Conservation (phyloP, 2,888 invertebrate genomes). For the Drosophila ochracea region DNA sequence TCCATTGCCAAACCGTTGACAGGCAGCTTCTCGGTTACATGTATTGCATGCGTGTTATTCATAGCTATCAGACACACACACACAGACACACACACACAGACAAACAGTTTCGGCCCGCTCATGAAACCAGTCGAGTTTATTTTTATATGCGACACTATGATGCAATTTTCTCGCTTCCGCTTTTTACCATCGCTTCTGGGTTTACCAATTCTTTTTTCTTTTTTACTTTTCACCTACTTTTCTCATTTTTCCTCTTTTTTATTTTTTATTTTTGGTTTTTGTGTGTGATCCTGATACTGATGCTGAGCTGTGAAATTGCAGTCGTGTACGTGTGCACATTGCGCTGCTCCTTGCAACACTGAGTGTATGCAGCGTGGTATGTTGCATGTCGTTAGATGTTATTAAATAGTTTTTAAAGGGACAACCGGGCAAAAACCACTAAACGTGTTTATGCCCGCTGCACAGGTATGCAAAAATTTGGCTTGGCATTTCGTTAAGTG, state of each 20-base stretch:
- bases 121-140: conserved; percentile 74
- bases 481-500: conserved; percentile 7
- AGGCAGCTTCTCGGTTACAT: conserved; percentile 51
- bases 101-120: conserved; percentile 29
- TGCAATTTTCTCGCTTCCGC: conserved; percentile 78
- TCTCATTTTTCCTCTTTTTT: conserved; percentile 10
- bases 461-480: conserved; percentile 23
- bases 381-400: conserved; percentile 43
- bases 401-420: conserved; percentile 54
- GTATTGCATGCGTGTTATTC: conserved; percentile 76
- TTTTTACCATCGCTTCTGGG: conserved; percentile 49
- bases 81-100: conserved; percentile 4
- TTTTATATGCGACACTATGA: conserved; percentile 80
- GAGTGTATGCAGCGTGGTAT: conserved; percentile 1
- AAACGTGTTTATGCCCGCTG: conserved; percentile 30
- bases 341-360: conserved; percentile 3
- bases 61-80: conserved; percentile 64
- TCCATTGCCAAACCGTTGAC: conserved; percentile 1
- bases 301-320: conserved; percentile 76
- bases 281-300: conserved; percentile 28
- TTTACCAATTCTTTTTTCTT: conserved; percentile 13
- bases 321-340: conserved; percentile 52
- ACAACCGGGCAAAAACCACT: conserved; percentile 4
- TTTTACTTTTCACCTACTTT: conserved; percentile 1
- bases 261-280: conserved; percentile 15